Evolutionary conservation across 92 coral and sea anemone species (phyloP).

Genomic region (Diadumene lineata): DNA sequence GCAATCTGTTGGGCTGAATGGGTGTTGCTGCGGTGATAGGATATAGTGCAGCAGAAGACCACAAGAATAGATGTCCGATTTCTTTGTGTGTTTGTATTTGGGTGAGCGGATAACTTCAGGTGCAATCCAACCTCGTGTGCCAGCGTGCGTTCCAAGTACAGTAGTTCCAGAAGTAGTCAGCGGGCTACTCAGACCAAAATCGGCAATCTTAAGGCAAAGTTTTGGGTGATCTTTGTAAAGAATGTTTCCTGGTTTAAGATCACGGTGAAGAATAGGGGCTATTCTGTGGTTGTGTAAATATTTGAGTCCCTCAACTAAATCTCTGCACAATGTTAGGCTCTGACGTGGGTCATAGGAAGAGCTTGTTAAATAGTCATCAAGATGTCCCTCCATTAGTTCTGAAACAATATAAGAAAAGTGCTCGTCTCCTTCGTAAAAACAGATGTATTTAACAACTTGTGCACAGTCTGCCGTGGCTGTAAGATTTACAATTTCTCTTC

Average conservation of each 20-base stretch:
- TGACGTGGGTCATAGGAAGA: not conserved
- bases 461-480: constrained; percentile 37
- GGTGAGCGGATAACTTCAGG: constrained; percentile 13
- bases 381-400: constrained; percentile 57
- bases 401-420: constrained; percentile 49
- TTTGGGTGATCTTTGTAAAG: constrained; percentile 53
- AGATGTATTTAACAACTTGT: constrained; percentile 38
- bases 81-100: constrained; percentile 16
- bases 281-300: constrained; percentile 26
- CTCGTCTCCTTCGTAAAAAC: constrained; percentile 7
- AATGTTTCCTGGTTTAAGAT: constrained; percentile 58
- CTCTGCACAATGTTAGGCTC: constrained; percentile 18
- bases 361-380: constrained; percentile 31
- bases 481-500: constrained; percentile 40
- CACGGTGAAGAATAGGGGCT: constrained; percentile 39
- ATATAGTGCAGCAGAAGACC: constrained; percentile 36
- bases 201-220: constrained; percentile 40
- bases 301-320: constrained; percentile 23
- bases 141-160: constrained; percentile 20
- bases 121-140: constrained; percentile 47
- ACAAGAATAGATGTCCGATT: constrained; percentile 37
- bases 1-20: constrained; percentile 27
- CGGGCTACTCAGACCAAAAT: constrained; percentile 36
- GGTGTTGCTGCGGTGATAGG: constrained; percentile 25
- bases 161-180: constrained; percentile 10